Base-by-base conservation (phyloP, 2,113 vertebrate genomes). In the Paradoxurus hermaphroditus region DNA sequence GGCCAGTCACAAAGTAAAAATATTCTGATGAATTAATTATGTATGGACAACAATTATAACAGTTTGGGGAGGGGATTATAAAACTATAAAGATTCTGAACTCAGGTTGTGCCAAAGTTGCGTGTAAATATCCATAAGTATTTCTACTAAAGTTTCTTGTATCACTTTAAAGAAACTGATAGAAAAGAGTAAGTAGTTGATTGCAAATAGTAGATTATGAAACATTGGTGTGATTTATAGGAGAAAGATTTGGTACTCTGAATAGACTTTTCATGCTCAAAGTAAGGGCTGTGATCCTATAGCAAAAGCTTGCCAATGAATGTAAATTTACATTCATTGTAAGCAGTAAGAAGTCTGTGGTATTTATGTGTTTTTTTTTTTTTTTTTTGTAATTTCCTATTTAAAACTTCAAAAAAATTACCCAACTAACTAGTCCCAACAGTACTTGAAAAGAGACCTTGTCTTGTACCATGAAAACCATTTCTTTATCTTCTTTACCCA, bases 1-100 rank as follows among this genome's bases (percentile, higher is more conserved):
- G 46, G 2, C 41, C 72, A 91, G 56, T 84, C 86, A 95, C 10
- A 88, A 90, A 94, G 88, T 53, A 81, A 85, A 94, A 86, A 68
- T 70, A 86, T 91, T 75, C 21, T 82, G 29, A 77, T 95, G 53
- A 88, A 77, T 81, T 91, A 65, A 81, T 87, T 93, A 56, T 63
- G 6, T 81, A 23, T 51, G 14, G 49, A 41, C 7, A 86, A 72
- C 2, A 31, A 70, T 21, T 68, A 23, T 49, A 79, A 56, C 92
- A 75, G 6, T 62, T 82, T 49, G 4, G 46, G 62, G 36, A 82
- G 8, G 31, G 14, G 12, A 13, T 51, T 90, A n/a, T 72, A 86
- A 94, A 95, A n/a, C 18, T 59, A 94, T 56, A 75, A 88, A n/a
- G 21, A 46, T 81, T 83, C 25, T 70, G n/a, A 94, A 90, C 41